Conservation (phyloP, 1,140 invertebrate genomes). For the Ridgeia piscesae region DNA sequence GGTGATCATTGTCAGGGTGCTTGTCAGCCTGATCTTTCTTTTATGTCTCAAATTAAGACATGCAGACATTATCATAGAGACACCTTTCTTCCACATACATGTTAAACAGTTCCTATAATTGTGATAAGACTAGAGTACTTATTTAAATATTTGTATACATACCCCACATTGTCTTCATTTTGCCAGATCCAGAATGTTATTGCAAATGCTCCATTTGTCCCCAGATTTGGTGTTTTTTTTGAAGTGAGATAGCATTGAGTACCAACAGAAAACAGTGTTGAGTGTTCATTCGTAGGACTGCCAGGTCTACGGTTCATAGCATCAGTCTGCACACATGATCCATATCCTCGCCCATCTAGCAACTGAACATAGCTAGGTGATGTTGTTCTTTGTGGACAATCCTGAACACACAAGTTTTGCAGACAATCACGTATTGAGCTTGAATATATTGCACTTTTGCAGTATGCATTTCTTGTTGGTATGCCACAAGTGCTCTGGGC, state of each 20-base stretch:
- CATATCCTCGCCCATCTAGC: constrained; percentile 34
- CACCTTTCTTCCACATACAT: no score
- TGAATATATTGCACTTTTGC: constrained; percentile 42
- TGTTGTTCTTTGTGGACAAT: constrained; percentile 41
- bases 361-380: constrained; percentile 32
- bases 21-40: no score
- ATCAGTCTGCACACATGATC: constrained; percentile 44
- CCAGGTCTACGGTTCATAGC: constrained; percentile 44
- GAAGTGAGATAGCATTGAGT: constrained; percentile 43
- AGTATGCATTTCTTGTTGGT: constrained; percentile 44
- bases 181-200: constrained; percentile 50
- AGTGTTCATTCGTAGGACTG: constrained; percentile 32
- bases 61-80: no score
- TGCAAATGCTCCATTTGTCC: constrained; percentile 42
- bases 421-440: constrained; percentile 39
- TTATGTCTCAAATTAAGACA: no score
- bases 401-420: constrained; percentile 47
- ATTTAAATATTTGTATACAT: constrained; percentile 22
- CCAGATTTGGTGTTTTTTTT: constrained; percentile 29
- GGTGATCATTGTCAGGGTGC: no score
- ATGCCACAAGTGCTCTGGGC: constrained; percentile 48
- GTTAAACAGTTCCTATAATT: no score
- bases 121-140: neutral
- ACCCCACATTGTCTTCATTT: constrained; percentile 38
- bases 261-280: constrained; percentile 35